A percentile compares a stretch with the other conserved stretches of the same genome.
phyloP scores from a whole-genome alignment of 2,113 vertebrate species.

The Arizona elegans region DNA sequence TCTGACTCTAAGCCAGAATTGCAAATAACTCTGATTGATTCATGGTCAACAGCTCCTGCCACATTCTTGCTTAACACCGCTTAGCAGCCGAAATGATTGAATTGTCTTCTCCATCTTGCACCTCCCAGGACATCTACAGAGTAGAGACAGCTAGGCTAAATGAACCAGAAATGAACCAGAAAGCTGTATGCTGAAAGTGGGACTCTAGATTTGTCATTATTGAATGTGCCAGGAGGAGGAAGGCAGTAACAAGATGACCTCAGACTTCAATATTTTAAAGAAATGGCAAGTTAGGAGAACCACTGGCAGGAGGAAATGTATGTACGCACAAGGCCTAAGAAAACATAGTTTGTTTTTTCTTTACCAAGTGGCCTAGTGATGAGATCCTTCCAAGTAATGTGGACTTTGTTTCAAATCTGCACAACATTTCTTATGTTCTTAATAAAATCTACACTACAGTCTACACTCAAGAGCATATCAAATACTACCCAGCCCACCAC shows the following conservation, averaged over 20 bases:
- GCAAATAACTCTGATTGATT: neutral
- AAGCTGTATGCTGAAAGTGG: neutral
- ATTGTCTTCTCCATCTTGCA: neutral
- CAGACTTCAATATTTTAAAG: neutral
- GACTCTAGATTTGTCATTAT: neutral
- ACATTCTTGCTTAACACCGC: neutral
- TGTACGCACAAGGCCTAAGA: neutral
- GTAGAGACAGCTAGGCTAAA: neutral
- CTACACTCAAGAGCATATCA: neutral
- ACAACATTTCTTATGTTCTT: neutral
- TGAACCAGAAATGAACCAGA: neutral
- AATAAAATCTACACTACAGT: neutral
- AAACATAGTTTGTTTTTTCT: neutral
- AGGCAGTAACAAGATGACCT: neutral
- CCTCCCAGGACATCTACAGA: neutral
- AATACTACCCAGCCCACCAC: neutral
- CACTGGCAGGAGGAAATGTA: neutral
- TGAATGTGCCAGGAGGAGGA: neutral
- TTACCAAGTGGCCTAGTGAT: neutral
- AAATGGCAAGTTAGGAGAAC: neutral
- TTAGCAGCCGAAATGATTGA: neutral
- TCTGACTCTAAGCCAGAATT: neutral
- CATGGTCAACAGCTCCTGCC: neutral
- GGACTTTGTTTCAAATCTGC: neutral
- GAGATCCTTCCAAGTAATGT: neutral